phyloP scores from a whole-genome alignment of 2,888 invertebrate genomes.

The Teinopalpus imperialis region DNA sequence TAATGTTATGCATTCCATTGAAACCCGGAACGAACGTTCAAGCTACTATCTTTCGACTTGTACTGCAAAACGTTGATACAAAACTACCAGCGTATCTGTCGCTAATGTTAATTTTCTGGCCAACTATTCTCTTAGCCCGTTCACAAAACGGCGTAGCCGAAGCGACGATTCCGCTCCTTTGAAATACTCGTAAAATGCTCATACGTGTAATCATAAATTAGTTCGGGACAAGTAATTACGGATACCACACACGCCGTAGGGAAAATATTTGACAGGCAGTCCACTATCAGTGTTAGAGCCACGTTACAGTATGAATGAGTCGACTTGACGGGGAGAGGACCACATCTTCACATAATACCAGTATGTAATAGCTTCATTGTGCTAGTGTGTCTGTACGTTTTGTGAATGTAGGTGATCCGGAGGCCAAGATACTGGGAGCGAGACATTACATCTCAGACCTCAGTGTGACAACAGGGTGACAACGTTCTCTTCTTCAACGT shows the following conservation, averaged over 20 bases:
- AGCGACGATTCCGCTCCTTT: neutral
- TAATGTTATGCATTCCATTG: neutral
- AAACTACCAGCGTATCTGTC: neutral
- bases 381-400: no score
- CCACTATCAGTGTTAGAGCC: neutral
- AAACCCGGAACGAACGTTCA: neutral
- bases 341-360: no score
- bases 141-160: constrained; percentile 6
- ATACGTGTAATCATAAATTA: constrained; percentile 8
- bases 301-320: no score
- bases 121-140: constrained; percentile 10
- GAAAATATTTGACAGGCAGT: neutral
- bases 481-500: no score
- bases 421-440: no score
- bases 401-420: no score
- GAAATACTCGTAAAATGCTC: constrained; percentile 1
- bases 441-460: no score
- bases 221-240: constrained; percentile 9
- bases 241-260: neutral
- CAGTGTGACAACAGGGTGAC: no score
- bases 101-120: constrained; percentile 5
- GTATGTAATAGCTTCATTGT: no score
- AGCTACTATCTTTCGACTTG: no score
- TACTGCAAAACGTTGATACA: neutral
- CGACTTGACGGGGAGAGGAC: no score